These are phyloP conservation scores for Chaetodon auriga DNA, from an alignment of 2,113 vertebrate genomes.

Conservation along the genomic window DNA sequence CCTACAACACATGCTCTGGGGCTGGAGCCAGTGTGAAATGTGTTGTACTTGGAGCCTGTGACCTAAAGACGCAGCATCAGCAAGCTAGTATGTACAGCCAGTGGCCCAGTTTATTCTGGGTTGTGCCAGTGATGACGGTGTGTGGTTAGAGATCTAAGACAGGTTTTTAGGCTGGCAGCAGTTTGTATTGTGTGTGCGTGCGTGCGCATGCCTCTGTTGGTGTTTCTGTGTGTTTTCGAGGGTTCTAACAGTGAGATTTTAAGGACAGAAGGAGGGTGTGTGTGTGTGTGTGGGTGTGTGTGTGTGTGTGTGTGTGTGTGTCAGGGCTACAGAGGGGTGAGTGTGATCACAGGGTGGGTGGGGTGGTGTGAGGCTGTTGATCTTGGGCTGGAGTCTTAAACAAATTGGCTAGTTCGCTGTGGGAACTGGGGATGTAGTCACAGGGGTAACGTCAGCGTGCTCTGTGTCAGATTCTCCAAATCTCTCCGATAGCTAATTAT, in stretches of 20 bases:
- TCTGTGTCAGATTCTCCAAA: constrained; percentile 75
- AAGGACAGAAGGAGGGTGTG: constrained; percentile 24
- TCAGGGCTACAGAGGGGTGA: constrained; percentile 47
- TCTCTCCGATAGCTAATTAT: constrained; percentile 77
- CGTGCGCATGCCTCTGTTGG: constrained; percentile 17
- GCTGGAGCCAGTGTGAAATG: constrained; percentile 27
- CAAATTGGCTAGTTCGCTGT: constrained; percentile 71
- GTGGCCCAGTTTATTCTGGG: constrained; percentile 59
- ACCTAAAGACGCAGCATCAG: constrained; percentile 58
- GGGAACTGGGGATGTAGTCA: constrained; percentile 70
- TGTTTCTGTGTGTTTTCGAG: constrained; percentile 36
- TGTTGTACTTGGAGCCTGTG: constrained; percentile 42
- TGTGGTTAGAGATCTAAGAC: constrained; percentile 56
- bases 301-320: constrained; percentile 29
- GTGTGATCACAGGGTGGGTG: constrained; percentile 63
- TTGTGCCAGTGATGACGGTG: constrained; percentile 47
- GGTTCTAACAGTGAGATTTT: constrained; percentile 39
- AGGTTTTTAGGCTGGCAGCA: constrained; percentile 48
- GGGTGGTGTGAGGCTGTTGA: constrained; percentile 67
- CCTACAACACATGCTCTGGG: constrained; percentile 16
- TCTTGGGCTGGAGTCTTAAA: constrained; percentile 75
- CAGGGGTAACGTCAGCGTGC: constrained; percentile 60
- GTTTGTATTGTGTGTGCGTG: constrained; percentile 43
- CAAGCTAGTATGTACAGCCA: constrained; percentile 33
- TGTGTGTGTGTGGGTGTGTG: constrained; percentile 28